A percentile compares a stretch with the other conserved stretches of the same genome.
phyloP scores from a whole-genome alignment of 2,888 invertebrate species.

The Crossocerus cetratus region DNA sequence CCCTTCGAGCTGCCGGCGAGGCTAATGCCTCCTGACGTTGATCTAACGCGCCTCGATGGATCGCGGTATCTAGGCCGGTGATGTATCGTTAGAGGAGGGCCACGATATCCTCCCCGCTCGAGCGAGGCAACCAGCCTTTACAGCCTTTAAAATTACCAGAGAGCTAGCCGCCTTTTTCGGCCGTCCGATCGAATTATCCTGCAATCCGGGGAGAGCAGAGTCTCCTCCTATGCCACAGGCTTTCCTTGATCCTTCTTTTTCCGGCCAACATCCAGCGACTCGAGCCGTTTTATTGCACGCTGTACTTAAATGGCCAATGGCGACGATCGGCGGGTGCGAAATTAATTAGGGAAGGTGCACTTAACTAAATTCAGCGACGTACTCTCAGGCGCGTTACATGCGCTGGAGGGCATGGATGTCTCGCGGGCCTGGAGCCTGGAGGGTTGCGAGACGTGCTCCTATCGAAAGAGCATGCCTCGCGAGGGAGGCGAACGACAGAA shows the following conservation, averaged over 20 bases:
- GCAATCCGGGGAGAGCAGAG: slow-evolving; percentile 3
- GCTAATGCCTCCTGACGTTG: slow-evolving; percentile 41
- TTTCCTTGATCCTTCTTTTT: no score
- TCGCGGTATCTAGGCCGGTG: slow-evolving; percentile 39
- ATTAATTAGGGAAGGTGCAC: slow-evolving; percentile 42
- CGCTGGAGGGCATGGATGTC: neutral
- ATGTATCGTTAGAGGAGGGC: slow-evolving; percentile 30
- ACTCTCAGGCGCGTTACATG: slow-evolving; percentile 16
- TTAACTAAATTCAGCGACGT: slow-evolving; percentile 41
- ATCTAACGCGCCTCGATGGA: slow-evolving; percentile 42
- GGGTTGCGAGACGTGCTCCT: slow-evolving; percentile 12
- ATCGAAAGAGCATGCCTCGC: slow-evolving; percentile 32
- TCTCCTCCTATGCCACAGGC: no score
- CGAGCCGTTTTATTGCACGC: neutral
- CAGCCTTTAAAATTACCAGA: slow-evolving; percentile 1
- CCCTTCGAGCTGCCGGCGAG: slow-evolving; percentile 15
- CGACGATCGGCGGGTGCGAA: slow-evolving; percentile 3
- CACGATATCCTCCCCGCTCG: neutral
- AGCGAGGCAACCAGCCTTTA: neutral
- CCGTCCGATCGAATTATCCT: slow-evolving; percentile 12
- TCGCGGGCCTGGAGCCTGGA: slow-evolving; percentile 8
- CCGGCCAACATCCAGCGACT: neutral
- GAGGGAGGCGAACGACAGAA: slow-evolving; percentile 10
- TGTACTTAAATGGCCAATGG: no score
- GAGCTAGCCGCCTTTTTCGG: slow-evolving; percentile 7